A percentile compares a stretch with the other conserved stretches of the same genome.
These are phyloP conservation scores for Trematomus loennbergii DNA, from an alignment of 2,113 vertebrate species.

Conservation along the genomic window DNA sequence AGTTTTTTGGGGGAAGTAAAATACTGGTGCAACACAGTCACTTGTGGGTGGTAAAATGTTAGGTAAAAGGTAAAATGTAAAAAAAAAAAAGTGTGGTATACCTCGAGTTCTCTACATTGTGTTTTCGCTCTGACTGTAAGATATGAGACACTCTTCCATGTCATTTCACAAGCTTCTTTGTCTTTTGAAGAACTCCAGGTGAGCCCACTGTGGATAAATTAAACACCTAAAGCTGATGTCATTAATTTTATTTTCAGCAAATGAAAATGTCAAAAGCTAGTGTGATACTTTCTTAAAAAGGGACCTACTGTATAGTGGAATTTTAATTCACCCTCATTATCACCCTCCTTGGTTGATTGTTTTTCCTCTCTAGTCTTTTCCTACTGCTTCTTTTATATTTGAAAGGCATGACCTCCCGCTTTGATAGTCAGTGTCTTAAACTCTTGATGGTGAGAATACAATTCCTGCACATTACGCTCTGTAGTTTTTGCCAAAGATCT, in stretches of 20 bases:
- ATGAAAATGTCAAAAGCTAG: slow-evolving; percentile 65
- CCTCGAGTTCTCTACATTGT: background rate
- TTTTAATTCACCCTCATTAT: slow-evolving; percentile 55
- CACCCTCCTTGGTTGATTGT: background rate
- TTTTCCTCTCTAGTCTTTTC: too few relatives aligned
- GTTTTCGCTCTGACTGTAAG: background rate
- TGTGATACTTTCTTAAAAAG: too few relatives aligned
- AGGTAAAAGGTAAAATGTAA: background rate
- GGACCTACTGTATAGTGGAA: slow-evolving; percentile 26
- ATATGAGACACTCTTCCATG: background rate
- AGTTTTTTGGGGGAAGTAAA: background rate
- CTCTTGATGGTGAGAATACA: too few relatives aligned
- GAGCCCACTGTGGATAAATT: slow-evolving; percentile 36
- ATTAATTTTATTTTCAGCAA: too few relatives aligned
- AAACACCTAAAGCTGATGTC: slow-evolving; percentile 39
- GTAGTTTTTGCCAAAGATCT: background rate
- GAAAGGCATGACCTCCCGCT: too few relatives aligned
- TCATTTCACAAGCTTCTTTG: background rate
- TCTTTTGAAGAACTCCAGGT: slow-evolving; percentile 21
- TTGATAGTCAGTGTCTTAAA: too few relatives aligned
- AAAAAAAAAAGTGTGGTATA: background rate
- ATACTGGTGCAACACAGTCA: background rate
- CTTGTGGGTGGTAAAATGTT: background rate
- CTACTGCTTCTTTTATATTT: too few relatives aligned
- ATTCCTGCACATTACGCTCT: background rate